Evolutionary conservation across 2,888 invertebrate genomes (phyloP).

Genomic region (Phanerotoma sp.): DNA sequence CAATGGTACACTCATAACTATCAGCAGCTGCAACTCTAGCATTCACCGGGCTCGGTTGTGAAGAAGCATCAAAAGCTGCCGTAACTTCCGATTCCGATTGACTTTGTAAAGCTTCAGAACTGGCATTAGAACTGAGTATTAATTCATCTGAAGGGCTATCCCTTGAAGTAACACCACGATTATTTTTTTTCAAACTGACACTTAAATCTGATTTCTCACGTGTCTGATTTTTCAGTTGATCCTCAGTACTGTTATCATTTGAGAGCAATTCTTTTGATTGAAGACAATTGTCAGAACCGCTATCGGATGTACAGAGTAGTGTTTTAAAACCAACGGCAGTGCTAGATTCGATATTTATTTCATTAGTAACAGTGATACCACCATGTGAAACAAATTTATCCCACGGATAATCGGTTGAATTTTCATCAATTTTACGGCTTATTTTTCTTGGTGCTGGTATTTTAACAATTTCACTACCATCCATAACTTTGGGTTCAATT

Average conservation of each 20-base stretch:
- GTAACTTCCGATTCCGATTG: slow-evolving; percentile 39
- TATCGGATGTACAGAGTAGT: slow-evolving; percentile 44
- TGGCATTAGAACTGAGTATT: slow-evolving; percentile 42
- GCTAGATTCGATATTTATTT: slow-evolving; percentile 42
- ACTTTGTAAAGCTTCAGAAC: slow-evolving; percentile 36
- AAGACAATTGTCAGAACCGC: slow-evolving; percentile 46
- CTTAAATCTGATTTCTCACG: slow-evolving; percentile 23
- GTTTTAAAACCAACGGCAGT: slow-evolving; percentile 47
- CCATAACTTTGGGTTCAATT: neutral
- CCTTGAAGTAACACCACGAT: too few relatives aligned
- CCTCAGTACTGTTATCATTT: slow-evolving; percentile 33
- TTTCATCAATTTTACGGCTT: slow-evolving; percentile 15
- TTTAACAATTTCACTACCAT: neutral
- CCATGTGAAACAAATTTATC: slow-evolving; percentile 9
- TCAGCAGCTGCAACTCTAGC: slow-evolving; percentile 29
- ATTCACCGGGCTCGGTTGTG: slow-evolving; percentile 37
- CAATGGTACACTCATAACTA: slow-evolving; percentile 38
- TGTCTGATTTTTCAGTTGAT: slow-evolving; percentile 9
- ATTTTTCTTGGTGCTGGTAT: slow-evolving; percentile 24
- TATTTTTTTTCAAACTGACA: slow-evolving; percentile 24
- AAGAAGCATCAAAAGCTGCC: slow-evolving; percentile 36
- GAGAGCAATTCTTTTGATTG: slow-evolving; percentile 36
- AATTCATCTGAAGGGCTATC: slow-evolving; percentile 42
- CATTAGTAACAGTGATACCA: slow-evolving; percentile 1
- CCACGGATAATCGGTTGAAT: slow-evolving; percentile 3